phyloP scores from a whole-genome alignment of 2,113 vertebrate genomes.

The Rallus limicola region DNA sequence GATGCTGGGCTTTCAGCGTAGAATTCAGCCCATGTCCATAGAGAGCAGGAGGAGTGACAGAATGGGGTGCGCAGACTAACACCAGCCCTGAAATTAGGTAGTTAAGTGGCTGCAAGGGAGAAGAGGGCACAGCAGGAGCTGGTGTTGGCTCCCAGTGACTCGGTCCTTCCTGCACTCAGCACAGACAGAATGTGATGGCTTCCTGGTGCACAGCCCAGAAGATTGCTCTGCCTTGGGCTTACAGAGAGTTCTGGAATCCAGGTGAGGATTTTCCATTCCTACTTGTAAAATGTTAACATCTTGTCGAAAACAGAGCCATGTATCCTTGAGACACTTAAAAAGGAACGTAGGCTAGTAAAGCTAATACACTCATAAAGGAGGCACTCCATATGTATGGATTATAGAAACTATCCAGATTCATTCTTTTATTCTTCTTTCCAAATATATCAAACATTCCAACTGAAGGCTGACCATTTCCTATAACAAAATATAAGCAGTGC shows the following conservation, averaged over 20 bases:
- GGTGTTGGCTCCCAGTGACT: neutral
- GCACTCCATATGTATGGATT: neutral
- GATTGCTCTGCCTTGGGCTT: neutral
- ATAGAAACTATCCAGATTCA: neutral
- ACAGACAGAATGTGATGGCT: neutral
- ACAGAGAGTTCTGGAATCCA: neutral
- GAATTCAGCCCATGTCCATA: rapidly evolving
- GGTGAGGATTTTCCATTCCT: neutral
- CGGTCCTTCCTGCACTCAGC: neutral
- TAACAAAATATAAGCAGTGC: neutral
- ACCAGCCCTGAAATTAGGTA: neutral
- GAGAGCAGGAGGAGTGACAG: neutral
- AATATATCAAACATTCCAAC: neutral
- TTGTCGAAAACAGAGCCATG: neutral
- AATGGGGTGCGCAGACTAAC: neutral
- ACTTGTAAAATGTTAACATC: neutral
- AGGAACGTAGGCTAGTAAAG: neutral
- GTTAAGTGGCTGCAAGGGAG: neutral
- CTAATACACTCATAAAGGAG: neutral
- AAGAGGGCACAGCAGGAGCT: neutral
- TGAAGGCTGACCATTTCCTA: neutral
- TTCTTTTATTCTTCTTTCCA: neutral
- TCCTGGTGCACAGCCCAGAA: neutral
- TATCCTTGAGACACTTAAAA: neutral
- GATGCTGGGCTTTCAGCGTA: neutral